Evolutionary conservation across 2,797 vertebrate genomes (phyloP).

Genomic region (Labroides dimidiatus): DNA sequence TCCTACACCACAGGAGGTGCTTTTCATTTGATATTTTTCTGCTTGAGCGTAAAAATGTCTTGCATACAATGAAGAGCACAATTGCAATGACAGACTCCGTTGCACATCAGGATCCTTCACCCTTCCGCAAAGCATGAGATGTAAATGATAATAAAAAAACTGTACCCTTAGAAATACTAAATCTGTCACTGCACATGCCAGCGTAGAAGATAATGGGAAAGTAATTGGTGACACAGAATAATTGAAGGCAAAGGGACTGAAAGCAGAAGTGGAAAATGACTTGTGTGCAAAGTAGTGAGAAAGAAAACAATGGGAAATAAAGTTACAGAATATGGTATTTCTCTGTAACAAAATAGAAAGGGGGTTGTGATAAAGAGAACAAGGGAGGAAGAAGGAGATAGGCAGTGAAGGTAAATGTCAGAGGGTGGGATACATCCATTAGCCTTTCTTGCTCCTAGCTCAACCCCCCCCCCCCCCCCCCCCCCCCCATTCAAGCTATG

Average conservation of each 20-base stretch:
- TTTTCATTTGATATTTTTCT: conserved; percentile 74
- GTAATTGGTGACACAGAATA: conserved; percentile 74
- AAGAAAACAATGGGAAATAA: conserved; percentile 52
- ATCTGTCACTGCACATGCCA: conserved; percentile 54
- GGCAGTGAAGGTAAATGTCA: conserved; percentile 71
- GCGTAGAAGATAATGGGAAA: conserved; percentile 71
- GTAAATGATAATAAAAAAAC: conserved; percentile 63
- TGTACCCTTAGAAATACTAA: conserved; percentile 62
- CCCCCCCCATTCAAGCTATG: conserved; percentile 59
- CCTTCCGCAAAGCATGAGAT: conserved; percentile 59
- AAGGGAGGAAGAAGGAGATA: conserved; percentile 62
- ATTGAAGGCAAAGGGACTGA: conserved; percentile 60
- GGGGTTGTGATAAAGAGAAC: conserved; percentile 59
- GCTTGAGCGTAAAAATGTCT: conserved; percentile 57
- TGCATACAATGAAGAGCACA: conserved; percentile 55
- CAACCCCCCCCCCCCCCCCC: conserved; percentile 72
- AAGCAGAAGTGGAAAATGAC: conserved; percentile 67
- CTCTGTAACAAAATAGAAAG: conserved; percentile 56
- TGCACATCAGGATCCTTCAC: conserved; percentile 47
- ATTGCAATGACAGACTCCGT: conserved; percentile 55
- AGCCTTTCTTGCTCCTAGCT: conserved; percentile 78
- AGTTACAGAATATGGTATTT: conserved; percentile 48
- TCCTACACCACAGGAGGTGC: conserved; percentile 63
- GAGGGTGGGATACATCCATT: conserved; percentile 80
- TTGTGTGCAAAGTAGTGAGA: conserved; percentile 58